Percentiles rank a stretch among this genome's conserved stretches.
Conservation (phyloP, 2,888 invertebrate genomes). For the Venustoraphidia nigricollis region DNA sequence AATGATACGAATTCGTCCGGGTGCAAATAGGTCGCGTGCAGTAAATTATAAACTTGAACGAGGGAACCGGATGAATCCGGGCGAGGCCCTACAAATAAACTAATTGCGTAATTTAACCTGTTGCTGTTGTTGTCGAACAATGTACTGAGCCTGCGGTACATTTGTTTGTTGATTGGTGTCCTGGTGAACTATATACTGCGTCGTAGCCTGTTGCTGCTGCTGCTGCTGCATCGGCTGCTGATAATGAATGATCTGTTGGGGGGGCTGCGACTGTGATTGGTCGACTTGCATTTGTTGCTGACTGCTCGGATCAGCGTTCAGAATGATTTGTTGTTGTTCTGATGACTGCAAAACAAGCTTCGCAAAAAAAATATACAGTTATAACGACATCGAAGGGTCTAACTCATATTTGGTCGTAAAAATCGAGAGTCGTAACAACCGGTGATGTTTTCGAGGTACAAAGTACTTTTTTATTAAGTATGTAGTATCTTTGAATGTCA, state of each 20-base stretch:
- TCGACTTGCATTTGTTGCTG: conserved; percentile 6
- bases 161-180: conserved; percentile 10
- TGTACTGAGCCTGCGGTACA: conserved; percentile 1
- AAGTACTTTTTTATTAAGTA: too few relatives aligned
- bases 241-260: conserved; percentile 17
- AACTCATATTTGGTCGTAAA: neutral
- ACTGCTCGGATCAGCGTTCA: conserved; percentile 2
- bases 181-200: conserved; percentile 13
- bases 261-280: conserved; percentile 11
- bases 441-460: too few relatives aligned
- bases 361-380: neutral
- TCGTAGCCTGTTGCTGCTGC: conserved; percentile 17
- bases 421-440: too few relatives aligned
- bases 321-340: conserved; percentile 1
- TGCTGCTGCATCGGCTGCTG: conserved; percentile 30
- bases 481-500: too few relatives aligned
- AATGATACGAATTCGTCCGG: too few relatives aligned
- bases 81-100: neutral
- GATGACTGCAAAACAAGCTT: conserved; percentile 2
- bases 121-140: conserved; percentile 6
- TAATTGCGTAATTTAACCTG: neutral
- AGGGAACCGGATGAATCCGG: too few relatives aligned
- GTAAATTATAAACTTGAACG: too few relatives aligned
- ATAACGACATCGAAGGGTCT: neutral
- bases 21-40: too few relatives aligned